Evolutionary conservation across 2,113 vertebrate species (phyloP).

Genomic region (Pachycephala philippinensis): DNA sequence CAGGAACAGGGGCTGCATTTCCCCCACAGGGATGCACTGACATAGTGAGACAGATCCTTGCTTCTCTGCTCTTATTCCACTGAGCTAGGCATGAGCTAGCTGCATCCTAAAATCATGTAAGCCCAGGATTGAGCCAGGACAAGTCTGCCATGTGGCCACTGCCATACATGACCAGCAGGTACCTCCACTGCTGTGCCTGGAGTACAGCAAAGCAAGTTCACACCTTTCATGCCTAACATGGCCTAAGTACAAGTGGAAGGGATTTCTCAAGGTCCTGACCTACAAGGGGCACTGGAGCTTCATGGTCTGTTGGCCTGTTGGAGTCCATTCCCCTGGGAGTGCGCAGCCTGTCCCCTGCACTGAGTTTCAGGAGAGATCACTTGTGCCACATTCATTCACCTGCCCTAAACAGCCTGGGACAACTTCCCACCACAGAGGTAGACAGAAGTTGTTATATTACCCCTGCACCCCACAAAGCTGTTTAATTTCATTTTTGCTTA

Average conservation of each 20-base stretch:
- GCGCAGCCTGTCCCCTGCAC: background rate
- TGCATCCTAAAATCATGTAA: background rate
- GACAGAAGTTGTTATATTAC: background rate
- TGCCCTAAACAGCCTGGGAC: background rate
- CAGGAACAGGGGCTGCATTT: background rate
- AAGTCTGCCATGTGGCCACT: background rate
- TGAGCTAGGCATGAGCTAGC: accelerated
- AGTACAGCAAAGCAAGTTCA: background rate
- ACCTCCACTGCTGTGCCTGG: background rate
- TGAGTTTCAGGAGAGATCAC: accelerated
- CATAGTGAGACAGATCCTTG: background rate
- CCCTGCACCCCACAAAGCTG: background rate
- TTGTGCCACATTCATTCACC: background rate
- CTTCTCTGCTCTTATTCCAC: background rate
- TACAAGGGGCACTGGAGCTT: background rate
- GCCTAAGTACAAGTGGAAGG: background rate
- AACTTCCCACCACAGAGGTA: background rate
- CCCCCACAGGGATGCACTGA: background rate
- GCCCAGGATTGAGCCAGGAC: background rate
- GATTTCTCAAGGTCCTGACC: background rate
- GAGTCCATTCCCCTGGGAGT: background rate
- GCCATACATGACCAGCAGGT: accelerated
- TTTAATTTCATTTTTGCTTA: background rate
- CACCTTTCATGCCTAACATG: background rate
- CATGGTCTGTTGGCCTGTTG: accelerated